Evolutionary conservation across 2,888 invertebrate genomes (phyloP).

Genomic region (Cinara cedri): DNA sequence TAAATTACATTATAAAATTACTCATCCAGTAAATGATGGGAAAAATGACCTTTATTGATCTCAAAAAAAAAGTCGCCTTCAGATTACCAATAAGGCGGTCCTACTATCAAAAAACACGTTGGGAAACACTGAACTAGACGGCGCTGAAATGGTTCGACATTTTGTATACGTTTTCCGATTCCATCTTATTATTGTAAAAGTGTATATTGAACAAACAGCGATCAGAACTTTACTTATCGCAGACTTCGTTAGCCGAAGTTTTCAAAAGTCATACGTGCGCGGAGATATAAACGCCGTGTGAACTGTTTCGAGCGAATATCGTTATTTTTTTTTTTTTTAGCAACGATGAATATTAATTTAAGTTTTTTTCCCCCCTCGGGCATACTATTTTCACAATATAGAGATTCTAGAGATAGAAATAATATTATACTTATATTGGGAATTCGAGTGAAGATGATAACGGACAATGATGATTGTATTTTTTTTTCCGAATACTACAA

Average conservation of each 20-base stretch:
- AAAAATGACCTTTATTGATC: no score
- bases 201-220: not conserved
- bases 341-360: not conserved
- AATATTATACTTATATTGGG: not conserved
- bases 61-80: no score
- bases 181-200: not conserved
- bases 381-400: not conserved
- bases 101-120: no score
- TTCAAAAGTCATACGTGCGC: not conserved
- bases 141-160: no score
- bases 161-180: no score
- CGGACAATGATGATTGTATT: not conserved
- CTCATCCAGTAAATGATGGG: no score
- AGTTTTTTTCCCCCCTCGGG: not conserved
- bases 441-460: not conserved
- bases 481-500: no score
- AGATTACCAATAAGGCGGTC: no score
- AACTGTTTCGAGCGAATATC: not conserved
- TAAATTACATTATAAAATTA: no score
- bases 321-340: not conserved
- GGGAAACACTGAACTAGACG: no score
- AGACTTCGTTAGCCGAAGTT: not conserved
- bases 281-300: not conserved
- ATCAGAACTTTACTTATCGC: not conserved
- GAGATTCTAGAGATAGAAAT: not conserved